Evolutionary conservation across 1,140 invertebrate genomes (phyloP), one percentile per base, ranked within the genome.

Genomic region (Nasonia giraulti): DNA sequence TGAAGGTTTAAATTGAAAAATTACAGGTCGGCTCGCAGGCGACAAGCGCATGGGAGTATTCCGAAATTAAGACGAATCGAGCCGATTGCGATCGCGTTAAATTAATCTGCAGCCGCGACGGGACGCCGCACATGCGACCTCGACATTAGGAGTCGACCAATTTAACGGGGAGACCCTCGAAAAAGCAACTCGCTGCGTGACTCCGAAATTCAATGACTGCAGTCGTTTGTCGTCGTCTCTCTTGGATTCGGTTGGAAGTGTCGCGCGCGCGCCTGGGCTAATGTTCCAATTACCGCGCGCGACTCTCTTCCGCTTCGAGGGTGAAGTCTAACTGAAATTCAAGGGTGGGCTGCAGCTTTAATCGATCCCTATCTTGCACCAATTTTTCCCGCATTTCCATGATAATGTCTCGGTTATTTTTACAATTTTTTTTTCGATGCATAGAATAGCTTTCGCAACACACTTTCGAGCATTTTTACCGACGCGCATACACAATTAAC

Each of bases 21-120:
- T 84, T 79, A 80, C n/a, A 68, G 73, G 17, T 14, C 7, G 37
- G 3, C 2, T 47, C 2, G 14, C 23, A 62, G 75, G 69, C 77
- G 68, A 80, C 33, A 80, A 62, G 66, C n/a, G n/a, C 12, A n/a
- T 0, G 10, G 44, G 40, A 44, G 40, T 44, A 44, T 82, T 68
- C 44, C 44, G 79, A 82, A 85, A 85, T 85, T 81, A 85, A 85
- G 84, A 85, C 84, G 73, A 82, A 85, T 85, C 80, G 74, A 11
- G 44, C 3, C 74, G 84, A 85, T 85, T 82, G 74, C 84, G 62
- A 85, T 82, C 84, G 78, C 62, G 66, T 23, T 50, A 27, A 75
- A 85, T 85, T 85, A 85, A 82, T 85, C 47, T 20, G n/a, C 50
- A 12, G 11, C 6, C 78, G 23, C 74, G 55, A 33, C 77, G 74